phyloP scores from a whole-genome alignment of 2,113 vertebrate species.

The Cephalopholis sonnerati region DNA sequence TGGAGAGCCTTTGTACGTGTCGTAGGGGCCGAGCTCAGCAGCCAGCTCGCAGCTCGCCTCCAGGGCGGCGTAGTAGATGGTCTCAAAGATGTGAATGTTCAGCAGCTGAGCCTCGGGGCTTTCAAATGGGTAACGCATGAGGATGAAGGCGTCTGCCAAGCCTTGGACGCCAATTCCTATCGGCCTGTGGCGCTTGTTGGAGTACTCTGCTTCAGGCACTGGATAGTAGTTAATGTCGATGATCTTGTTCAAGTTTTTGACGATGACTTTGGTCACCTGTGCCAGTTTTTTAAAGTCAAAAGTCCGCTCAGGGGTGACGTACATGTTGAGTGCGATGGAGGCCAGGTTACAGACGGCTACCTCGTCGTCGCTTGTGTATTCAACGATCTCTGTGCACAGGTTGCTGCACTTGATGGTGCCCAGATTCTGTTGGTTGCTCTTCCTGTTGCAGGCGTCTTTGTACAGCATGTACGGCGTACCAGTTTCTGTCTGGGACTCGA shows the following conservation, averaged over 20 bases:
- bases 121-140: conserved; percentile 96
- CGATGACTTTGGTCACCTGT: conserved; percentile 92
- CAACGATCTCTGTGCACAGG: conserved; percentile 95
- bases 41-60: conserved; percentile 96
- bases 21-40: conserved; percentile 88
- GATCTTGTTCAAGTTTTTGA: conserved; percentile 96
- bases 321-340: conserved; percentile 97
- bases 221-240: conserved; percentile 98
- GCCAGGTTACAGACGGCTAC: conserved; percentile 98
- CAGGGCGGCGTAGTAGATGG: conserved; percentile 94
- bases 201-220: conserved; percentile 89
- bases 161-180: conserved; percentile 98
- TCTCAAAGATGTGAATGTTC: conserved; percentile 97
- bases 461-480: conserved; percentile 99
- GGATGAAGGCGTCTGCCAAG: conserved; percentile 95
- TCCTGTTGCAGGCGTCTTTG: conserved; percentile 97
- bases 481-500: conserved; percentile 97
- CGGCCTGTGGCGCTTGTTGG: conserved; percentile 94
- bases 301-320: conserved; percentile 91
- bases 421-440: conserved; percentile 98
- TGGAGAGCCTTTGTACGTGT: conserved; percentile 92
- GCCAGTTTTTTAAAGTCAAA: conserved; percentile 93
- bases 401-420: conserved; percentile 98
- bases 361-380: conserved; percentile 95
- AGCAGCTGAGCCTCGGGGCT: conserved; percentile 91